Base-by-base conservation (phyloP, 92 coral and sea anemone species). In the Phenganax subtilis region DNA sequence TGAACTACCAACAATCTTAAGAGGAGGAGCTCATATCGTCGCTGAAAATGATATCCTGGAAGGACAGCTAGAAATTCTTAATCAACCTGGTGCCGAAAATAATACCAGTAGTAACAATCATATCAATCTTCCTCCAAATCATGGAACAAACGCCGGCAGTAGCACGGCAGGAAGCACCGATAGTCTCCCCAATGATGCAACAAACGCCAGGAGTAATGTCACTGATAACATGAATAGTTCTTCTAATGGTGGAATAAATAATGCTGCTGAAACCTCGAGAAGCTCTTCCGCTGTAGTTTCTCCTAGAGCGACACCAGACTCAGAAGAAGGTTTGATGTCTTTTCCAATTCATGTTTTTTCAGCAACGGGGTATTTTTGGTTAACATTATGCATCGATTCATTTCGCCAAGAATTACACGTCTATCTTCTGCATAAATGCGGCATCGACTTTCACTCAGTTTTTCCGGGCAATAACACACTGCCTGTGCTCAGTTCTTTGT, bases 31-130 rank as follows among this genome's bases (percentile, higher is more conserved):
- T 55, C 97, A 89, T 58, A 76, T 89, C 44, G 94, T 88, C 61
- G 97, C 92, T 0, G 98, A 90, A 25, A 97, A 89, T n/a, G 97
- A 92, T 84, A 83, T 91, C 52, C 80, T 91, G 57, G 98, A 93
- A 6, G 98, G 90, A 75, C 97, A 93, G 12, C 89, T 94, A 61
- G 91, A 92, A 52, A 84, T 89, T 20, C 91, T 94, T n/a, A 90
- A 79, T 17, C 83, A 16, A 64, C 37, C 83, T 15, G 25, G 25
- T 20, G 72, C 9, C 8, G 30, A 27, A 28, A 62, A 76, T 57
- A 76, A 77, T 12, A 44, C 70, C 31, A 64, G 51, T 28, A 20
- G 47, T 37, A 68, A 68, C 29, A 37, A 37, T 37, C 47, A 37
- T 37, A 0, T 37, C 47, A 37, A 37, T 37, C 0, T 37, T 2